phyloP scores from a whole-genome alignment of 2,797 vertebrate species.

The Huso huso region DNA sequence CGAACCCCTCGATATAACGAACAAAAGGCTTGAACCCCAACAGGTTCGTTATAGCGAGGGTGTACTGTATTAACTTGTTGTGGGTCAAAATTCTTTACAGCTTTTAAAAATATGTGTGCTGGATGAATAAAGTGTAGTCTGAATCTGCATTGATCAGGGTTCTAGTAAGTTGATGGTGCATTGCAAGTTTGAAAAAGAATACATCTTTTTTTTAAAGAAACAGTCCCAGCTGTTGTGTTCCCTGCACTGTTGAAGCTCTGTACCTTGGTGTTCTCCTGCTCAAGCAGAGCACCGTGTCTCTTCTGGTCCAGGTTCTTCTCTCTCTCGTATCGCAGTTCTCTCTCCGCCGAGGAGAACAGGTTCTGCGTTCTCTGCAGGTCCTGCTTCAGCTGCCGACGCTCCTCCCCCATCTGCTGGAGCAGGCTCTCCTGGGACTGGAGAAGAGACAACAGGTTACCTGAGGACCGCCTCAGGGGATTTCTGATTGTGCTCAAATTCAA shows the following conservation, averaged over 20 bases:
- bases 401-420: slow-evolving; percentile 68
- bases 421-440: slow-evolving; percentile 56
- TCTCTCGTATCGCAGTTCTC: slow-evolving; percentile 81
- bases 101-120: too few relatives aligned
- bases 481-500: background rate
- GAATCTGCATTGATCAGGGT: too few relatives aligned
- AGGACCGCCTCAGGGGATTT: background rate
- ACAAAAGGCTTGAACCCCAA: too few relatives aligned
- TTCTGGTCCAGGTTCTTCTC: slow-evolving; percentile 78
- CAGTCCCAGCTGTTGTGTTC: too few relatives aligned
- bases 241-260: background rate
- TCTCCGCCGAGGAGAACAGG: slow-evolving; percentile 78
- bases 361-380: slow-evolving; percentile 74
- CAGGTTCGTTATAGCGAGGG: too few relatives aligned
- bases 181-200: too few relatives aligned
- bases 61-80: too few relatives aligned
- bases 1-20: too few relatives aligned
- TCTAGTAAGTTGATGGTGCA: too few relatives aligned
- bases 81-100: too few relatives aligned
- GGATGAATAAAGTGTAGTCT: too few relatives aligned
- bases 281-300: slow-evolving; percentile 76
- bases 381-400: slow-evolving; percentile 70
- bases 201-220: too few relatives aligned
- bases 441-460: background rate
- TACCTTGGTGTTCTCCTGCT: slow-evolving; percentile 86